A percentile compares a stretch with the other conserved stretches of the same genome.
Evolutionary conservation across 1,140 invertebrate species (phyloP).

Genomic region (Pachypeltis micranthus): DNA sequence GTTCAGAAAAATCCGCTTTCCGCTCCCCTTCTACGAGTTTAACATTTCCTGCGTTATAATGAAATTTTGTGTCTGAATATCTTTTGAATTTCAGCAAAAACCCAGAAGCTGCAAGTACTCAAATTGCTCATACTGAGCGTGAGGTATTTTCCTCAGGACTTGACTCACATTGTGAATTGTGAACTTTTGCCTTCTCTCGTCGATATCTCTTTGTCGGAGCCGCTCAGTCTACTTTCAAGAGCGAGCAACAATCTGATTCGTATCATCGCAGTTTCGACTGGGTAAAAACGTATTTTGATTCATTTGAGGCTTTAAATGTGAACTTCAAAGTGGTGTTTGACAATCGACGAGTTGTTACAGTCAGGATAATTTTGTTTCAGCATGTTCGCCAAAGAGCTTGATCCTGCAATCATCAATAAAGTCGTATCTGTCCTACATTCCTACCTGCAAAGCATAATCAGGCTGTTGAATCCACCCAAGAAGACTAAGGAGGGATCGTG

Average conservation of each 20-base stretch:
- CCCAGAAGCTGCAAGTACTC: constrained; percentile 35
- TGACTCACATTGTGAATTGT: constrained; percentile 45
- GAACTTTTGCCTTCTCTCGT: constrained; percentile 42
- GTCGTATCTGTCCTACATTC: constrained; percentile 37
- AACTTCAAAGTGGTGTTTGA: too few relatives aligned
- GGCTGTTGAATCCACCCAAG: constrained; percentile 7
- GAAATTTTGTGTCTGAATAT: neutral
- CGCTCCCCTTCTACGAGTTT: too few relatives aligned
- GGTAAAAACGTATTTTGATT: too few relatives aligned
- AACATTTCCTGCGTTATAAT: neutral
- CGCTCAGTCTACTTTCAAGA: constrained; percentile 27
- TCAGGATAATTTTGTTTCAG: constrained; percentile 34
- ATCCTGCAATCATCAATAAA: constrained; percentile 35
- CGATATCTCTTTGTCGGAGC: constrained; percentile 22
- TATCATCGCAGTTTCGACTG: constrained; percentile 42
- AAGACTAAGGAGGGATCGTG: constrained; percentile 1
- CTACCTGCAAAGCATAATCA: constrained; percentile 33
- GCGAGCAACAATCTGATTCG: constrained; percentile 40
- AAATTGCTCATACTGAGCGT: constrained; percentile 46
- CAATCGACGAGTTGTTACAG: too few relatives aligned
- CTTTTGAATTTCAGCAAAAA: constrained; percentile 29
- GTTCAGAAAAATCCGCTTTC: too few relatives aligned
- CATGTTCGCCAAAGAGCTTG: constrained; percentile 40
- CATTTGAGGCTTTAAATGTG: too few relatives aligned
- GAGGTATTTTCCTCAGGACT: constrained; percentile 43